These are phyloP conservation scores for Holacanthella duospinosa DNA, from an alignment of 2,888 invertebrate genomes.

Conservation along the genomic window DNA sequence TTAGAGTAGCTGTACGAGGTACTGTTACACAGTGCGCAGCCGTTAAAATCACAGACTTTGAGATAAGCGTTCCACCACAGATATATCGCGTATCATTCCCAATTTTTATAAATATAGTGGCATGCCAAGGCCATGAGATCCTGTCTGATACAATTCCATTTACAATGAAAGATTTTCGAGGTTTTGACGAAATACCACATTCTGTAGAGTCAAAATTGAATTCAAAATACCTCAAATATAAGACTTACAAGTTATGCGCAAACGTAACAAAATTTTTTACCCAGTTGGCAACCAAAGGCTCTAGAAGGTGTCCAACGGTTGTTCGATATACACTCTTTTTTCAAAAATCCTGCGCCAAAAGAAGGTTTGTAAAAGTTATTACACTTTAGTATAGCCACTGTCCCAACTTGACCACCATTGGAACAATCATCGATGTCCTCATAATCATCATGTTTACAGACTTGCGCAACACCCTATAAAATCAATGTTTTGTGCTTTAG, in stretches of 20 bases:
- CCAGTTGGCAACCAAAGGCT: not conserved
- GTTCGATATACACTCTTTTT: not conserved
- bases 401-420: not conserved
- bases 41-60: constrained; percentile 1
- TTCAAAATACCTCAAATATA: not conserved
- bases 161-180: not conserved
- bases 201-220: no score
- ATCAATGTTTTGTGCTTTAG: no score
- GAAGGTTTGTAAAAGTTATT: not conserved
- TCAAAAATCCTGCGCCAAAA: not conserved
- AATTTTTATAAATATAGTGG: not conserved
- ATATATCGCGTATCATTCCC: not conserved
- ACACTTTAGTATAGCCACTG: not conserved
- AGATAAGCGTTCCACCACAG: constrained; percentile 11
- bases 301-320: not conserved
- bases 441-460: not conserved
- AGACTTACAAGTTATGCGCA: not conserved
- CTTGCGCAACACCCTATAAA: not conserved
- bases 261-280: not conserved
- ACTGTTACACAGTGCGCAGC: constrained; percentile 10
- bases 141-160: constrained; percentile 6
- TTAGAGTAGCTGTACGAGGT: not conserved
- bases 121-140: constrained; percentile 14
- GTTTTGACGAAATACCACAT: constrained; percentile 9
- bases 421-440: not conserved